Evolutionary conservation across 1,140 invertebrate species (phyloP).

Genomic region (Drosophila quadrilineata): DNA sequence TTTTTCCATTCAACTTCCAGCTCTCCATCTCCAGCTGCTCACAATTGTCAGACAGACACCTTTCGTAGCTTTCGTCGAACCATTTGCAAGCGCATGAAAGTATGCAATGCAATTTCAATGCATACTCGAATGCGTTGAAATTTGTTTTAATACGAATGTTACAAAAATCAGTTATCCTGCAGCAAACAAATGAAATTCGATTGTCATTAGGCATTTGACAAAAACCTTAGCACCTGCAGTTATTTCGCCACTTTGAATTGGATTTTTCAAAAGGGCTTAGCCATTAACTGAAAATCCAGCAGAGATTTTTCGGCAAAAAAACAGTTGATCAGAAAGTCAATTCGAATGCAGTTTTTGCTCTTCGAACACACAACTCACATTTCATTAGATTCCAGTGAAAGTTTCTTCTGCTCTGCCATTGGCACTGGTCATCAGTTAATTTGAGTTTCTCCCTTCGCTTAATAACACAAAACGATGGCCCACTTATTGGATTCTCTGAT

Average conservation of each 20-base stretch:
- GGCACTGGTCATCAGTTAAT: too few species aligned
- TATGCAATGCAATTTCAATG: constrained; percentile 61
- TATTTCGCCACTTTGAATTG: constrained; percentile 4
- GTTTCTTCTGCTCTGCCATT: too few species aligned
- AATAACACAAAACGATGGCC: too few species aligned
- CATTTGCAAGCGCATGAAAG: constrained; percentile 28
- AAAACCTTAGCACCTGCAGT: constrained; percentile 1
- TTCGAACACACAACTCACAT: too few species aligned
- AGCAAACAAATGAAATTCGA: constrained; percentile 10
- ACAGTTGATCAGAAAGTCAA: too few species aligned
- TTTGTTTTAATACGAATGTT: constrained; percentile 31
- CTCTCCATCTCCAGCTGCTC: constrained; percentile 7
- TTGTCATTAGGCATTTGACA: constrained; percentile 20
- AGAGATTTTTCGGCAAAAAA: too few species aligned
- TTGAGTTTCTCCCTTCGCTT: too few species aligned
- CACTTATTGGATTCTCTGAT: too few species aligned
- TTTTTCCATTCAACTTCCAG: constrained; percentile 20
- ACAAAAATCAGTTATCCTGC: constrained; percentile 1
- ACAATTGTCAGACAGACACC: constrained; percentile 43
- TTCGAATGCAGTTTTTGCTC: too few species aligned
- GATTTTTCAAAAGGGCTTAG: background rate
- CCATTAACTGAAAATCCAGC: too few species aligned
- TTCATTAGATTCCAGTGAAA: too few species aligned
- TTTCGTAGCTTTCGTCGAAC: constrained; percentile 34
- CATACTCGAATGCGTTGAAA: constrained; percentile 39